Conservation (phyloP, 2,888 invertebrate genomes). For the Anaspis maculata region DNA sequence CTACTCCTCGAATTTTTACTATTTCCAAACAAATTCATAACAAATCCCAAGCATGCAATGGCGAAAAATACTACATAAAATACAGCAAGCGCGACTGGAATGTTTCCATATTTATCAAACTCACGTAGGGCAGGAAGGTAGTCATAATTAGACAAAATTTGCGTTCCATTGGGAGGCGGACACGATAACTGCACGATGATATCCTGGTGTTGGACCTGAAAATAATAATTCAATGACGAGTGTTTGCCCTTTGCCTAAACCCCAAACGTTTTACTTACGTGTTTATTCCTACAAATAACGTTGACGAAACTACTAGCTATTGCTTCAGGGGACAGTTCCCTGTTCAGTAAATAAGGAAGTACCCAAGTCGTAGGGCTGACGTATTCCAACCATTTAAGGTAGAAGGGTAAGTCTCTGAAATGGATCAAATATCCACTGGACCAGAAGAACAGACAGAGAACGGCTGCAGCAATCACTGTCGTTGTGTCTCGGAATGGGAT, state of each 20-base stretch:
- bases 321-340: constrained; percentile 59
- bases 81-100: constrained; percentile 52
- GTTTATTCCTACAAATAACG: constrained; percentile 60
- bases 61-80: constrained; percentile 56
- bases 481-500: constrained; percentile 58
- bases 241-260: too few species aligned
- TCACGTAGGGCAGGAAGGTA: constrained; percentile 46
- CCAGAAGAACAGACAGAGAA: constrained; percentile 52
- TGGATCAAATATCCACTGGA: constrained; percentile 65
- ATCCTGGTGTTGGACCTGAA: constrained; percentile 73
- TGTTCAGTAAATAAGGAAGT: constrained; percentile 55
- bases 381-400: constrained; percentile 58
- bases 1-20: constrained; percentile 42
- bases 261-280: too few species aligned
- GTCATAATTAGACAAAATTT: constrained; percentile 50
- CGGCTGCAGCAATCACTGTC: constrained; percentile 50
- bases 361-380: constrained; percentile 69
- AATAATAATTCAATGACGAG: too few species aligned
- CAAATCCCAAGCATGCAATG: constrained; percentile 52
- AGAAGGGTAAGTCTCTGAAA: constrained; percentile 55
- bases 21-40: constrained; percentile 30
- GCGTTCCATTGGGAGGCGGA: constrained; percentile 71
- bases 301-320: constrained; percentile 49
- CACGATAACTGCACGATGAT: constrained; percentile 79
- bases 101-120: constrained; percentile 46